Conservation (phyloP, 2,888 invertebrate genomes). For the Sphaerophoria rueppellii region DNA sequence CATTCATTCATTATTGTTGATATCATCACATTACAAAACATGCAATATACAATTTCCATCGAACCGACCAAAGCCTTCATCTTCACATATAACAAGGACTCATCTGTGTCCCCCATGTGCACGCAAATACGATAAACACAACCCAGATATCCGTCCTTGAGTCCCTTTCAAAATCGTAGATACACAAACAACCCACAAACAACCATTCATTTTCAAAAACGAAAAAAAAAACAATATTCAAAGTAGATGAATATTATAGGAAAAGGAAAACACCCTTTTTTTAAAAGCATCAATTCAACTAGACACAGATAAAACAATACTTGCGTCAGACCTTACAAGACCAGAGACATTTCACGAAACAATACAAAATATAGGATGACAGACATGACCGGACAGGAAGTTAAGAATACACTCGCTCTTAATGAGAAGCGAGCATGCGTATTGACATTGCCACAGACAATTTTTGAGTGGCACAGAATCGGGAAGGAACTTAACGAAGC, state of each 20-base stretch:
- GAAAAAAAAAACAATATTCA: constrained; percentile 14
- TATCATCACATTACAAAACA: background rate
- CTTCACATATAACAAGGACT: constrained; percentile 24
- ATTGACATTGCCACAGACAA: background rate
- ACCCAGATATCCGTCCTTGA: constrained; percentile 21
- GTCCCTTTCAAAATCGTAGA: background rate
- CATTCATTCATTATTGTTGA: constrained; percentile 15
- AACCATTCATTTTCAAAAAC: constrained; percentile 7
- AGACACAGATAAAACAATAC: constrained; percentile 36
- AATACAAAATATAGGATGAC: constrained; percentile 33
- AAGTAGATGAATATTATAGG: constrained; percentile 1
- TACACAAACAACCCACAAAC: background rate
- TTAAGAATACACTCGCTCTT: constrained; percentile 26
- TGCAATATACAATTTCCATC: constrained; percentile 2
- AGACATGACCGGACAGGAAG: constrained; percentile 22
- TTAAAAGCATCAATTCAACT: constrained; percentile 43
- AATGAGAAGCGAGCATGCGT: constrained; percentile 42
- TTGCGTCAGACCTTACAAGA: constrained; percentile 54
- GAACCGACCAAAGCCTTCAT: constrained; percentile 19
- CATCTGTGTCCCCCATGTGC: background rate
- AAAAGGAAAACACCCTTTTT: constrained; percentile 22
- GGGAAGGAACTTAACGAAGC: constrained; percentile 55
- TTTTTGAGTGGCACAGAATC: background rate
- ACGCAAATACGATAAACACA: constrained; percentile 1
- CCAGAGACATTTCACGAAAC: constrained; percentile 34